A percentile compares a stretch with the other conserved stretches of the same genome.
phyloP scores from a whole-genome alignment of 2,797 vertebrate genomes.

The Alauda arvensis region DNA sequence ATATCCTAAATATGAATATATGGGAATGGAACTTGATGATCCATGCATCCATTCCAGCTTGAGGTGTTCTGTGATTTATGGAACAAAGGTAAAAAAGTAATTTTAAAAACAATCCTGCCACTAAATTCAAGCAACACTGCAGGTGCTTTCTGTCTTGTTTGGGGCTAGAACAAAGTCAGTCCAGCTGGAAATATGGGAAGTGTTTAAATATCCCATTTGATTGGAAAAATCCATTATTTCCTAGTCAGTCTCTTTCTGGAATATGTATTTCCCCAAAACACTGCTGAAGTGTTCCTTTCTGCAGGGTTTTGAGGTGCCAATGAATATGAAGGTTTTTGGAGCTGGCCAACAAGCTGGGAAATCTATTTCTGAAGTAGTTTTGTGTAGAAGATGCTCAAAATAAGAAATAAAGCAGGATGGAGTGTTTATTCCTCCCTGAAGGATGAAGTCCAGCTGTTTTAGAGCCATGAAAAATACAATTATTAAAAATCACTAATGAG shows the following conservation, averaged over 20 bases:
- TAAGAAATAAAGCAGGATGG: neutral
- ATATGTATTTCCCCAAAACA: neutral
- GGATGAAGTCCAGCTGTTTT: neutral
- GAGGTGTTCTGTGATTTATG: neutral
- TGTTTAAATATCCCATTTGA: neutral
- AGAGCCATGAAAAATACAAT: neutral
- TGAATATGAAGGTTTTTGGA: neutral
- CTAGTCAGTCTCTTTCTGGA: neutral
- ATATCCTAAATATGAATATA: neutral
- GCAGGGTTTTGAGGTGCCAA: neutral
- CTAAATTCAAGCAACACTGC: neutral
- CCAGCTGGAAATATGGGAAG: neutral
- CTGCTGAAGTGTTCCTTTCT: neutral
- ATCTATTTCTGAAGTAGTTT: neutral
- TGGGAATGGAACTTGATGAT: neutral
- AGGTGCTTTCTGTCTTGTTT: neutral
- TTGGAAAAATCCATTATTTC: neutral
- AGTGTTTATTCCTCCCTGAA: neutral
- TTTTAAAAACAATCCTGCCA: neutral
- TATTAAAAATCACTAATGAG: slow-evolving; percentile 6
- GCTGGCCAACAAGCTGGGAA: neutral
- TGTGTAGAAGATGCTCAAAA: neutral
- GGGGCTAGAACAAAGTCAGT: neutral
- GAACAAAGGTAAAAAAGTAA: neutral
- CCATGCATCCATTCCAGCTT: neutral